A percentile compares a stretch with the other conserved stretches of the same genome.
Conservation (phyloP, 2,888 invertebrate species). For the Chrysomela aeneicollis region DNA sequence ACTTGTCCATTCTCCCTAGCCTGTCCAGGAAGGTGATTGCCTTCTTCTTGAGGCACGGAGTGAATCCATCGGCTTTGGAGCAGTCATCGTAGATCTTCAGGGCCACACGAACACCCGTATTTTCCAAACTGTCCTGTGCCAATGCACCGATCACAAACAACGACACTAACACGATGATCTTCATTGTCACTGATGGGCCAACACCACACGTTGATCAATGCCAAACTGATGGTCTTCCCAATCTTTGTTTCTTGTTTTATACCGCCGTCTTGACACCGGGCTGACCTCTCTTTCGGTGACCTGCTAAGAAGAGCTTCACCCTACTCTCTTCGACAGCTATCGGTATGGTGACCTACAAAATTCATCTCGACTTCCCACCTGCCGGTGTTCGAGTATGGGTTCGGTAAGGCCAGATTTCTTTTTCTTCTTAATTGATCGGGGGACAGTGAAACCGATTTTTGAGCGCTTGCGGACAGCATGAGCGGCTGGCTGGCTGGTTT, state of each 20-base stretch:
- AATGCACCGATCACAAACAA: constrained; percentile 52
- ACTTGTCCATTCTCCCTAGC: constrained; percentile 73
- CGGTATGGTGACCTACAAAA: constrained; percentile 57
- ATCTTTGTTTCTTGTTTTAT: constrained; percentile 57
- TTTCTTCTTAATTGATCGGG: constrained; percentile 27
- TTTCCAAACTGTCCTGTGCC: constrained; percentile 57
- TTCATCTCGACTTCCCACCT: constrained; percentile 40
- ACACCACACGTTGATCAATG: constrained; percentile 48
- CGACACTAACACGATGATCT: constrained; percentile 56
- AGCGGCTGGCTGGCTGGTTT: constrained; percentile 12
- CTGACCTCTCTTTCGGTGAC: constrained; percentile 59
- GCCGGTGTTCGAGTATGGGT: constrained; percentile 11
- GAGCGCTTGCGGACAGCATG: constrained; percentile 28
- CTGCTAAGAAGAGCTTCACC: constrained; percentile 53
- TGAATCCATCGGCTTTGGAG: constrained; percentile 72
- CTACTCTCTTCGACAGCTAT: constrained; percentile 55
- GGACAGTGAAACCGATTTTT: constrained; percentile 48
- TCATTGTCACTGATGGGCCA: constrained; percentile 41
- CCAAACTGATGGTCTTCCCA: constrained; percentile 54
- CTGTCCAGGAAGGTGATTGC: constrained; percentile 82
- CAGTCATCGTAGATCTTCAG: constrained; percentile 83
- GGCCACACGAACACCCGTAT: constrained; percentile 71
- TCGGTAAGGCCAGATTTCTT: constrained; percentile 24
- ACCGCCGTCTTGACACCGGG: constrained; percentile 48
- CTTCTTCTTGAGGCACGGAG: constrained; percentile 82